Evolutionary conservation across 2,888 invertebrate genomes (phyloP), one percentile per base, ranked within the genome.

Genomic region (Cataglyphis livida): DNA sequence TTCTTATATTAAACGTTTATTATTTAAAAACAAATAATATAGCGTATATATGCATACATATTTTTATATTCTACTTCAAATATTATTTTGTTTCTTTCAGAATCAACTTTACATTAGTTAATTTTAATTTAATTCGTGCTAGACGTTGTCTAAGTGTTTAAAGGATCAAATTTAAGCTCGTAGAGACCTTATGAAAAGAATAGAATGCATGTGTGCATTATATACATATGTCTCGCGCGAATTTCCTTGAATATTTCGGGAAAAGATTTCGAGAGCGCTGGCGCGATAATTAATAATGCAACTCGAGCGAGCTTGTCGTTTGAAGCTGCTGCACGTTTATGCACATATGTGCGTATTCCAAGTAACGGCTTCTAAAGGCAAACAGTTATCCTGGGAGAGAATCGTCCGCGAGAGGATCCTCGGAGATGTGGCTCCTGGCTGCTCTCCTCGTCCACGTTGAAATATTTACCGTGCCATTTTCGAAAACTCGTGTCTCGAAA

Each of bases 391-490:
- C 85, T 64, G 68, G 81, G 68, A 18, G 35, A 59, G 21, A 21
- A 51, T 51, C 28, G 28, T 28, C 28, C 28, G 28, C 28, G 28
- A 28, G 28, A 59, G 21, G 28, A 51, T 51, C 28, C 51, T 51
- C 70, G 48, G 65, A 25, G 64, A 64, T 54, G 62, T n/a, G 51
- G 65, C 62, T 44, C 74, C 68, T 18, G 59, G 41, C 38, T 74
- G 82, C 51, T 84, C 84, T 75, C 87, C 83, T 84, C 84, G 76
- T 88, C 83, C 79, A 61, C 83, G 66, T 68, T 91, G 85, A 90
- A 91, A 91, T 91, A 91, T 91, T 90, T 89, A 90, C 68, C 79
- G 85, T 66, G 78, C 54, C 87, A 81, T 90, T 89, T 89, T 88
- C 79, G 70, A 87, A 89, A 87, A 88, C 79, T 75, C 74, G 73